phyloP scores from a whole-genome alignment of 1,140 invertebrate genomes.

The Drosophila pectinifera region DNA sequence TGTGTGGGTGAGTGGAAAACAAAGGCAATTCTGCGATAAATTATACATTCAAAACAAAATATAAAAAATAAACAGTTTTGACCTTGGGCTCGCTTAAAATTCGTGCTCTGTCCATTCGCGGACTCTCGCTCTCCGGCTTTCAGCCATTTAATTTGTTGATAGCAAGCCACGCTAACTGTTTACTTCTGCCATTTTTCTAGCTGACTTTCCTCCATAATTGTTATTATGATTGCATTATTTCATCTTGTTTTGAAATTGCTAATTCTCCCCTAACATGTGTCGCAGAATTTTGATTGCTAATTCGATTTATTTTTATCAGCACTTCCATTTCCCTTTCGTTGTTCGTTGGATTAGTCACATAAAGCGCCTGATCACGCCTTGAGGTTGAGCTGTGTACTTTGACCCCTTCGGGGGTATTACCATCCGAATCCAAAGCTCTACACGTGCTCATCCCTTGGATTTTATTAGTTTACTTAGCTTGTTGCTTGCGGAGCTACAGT shows the following conservation, averaged over 20 bases:
- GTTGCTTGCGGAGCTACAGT: constrained; percentile 26
- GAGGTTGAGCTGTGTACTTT: constrained; percentile 49
- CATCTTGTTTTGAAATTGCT: constrained; percentile 66
- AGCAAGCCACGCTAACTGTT: constrained; percentile 50
- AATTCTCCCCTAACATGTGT: constrained; percentile 16
- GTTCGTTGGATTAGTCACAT: constrained; percentile 19
- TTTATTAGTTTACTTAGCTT: constrained; percentile 47
- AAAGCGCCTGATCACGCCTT: constrained; percentile 55
- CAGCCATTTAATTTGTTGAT: constrained; percentile 49
- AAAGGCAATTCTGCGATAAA: constrained; percentile 80
- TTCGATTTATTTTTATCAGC: constrained; percentile 18
- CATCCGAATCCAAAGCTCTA: constrained; percentile 34
- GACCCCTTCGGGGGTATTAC: constrained; percentile 1
- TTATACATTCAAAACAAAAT: constrained; percentile 85
- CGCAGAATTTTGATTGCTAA: constrained; percentile 11
- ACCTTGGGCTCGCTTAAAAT: constrained; percentile 69
- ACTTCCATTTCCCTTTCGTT: constrained; percentile 34
- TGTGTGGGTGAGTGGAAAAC: constrained; percentile 65
- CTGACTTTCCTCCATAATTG: constrained; percentile 60
- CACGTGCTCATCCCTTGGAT: constrained; percentile 54
- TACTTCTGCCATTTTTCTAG: constrained; percentile 25
- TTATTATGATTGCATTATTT: constrained; percentile 66
- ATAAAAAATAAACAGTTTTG: constrained; percentile 85
- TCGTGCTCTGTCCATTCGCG: constrained; percentile 52
- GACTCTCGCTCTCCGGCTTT: constrained; percentile 8